Conservation (phyloP, 2,888 invertebrate species). For the Thymelicus sylvestris region DNA sequence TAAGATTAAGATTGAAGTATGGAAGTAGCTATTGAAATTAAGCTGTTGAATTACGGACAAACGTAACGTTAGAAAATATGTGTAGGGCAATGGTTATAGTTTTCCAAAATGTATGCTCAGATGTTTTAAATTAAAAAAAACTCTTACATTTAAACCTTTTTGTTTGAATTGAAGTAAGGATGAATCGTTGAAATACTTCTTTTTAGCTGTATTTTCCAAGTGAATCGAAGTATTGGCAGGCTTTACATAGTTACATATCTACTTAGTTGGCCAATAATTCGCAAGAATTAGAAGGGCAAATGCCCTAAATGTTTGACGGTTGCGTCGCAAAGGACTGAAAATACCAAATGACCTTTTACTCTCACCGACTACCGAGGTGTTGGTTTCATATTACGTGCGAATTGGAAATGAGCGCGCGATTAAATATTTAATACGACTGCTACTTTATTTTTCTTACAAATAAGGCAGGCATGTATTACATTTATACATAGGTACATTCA, state of each 20-base stretch:
- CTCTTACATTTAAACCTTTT: too few relatives aligned
- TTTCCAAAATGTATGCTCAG: too few relatives aligned
- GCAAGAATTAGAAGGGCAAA: constrained; percentile 9
- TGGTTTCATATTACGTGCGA: not conserved
- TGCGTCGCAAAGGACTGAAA: not conserved
- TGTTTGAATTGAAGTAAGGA: too few relatives aligned
- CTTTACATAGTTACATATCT: not conserved
- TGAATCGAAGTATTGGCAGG: not conserved
- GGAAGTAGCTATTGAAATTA: too few relatives aligned
- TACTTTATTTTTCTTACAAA: not conserved
- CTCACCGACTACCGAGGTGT: not conserved
- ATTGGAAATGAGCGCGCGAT: not conserved
- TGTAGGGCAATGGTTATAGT: too few relatives aligned
- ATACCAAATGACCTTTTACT: constrained; percentile 16
- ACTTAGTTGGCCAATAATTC: constrained; percentile 5
- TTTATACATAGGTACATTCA: not conserved
- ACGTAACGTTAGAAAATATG: too few relatives aligned
- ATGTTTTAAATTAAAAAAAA: too few relatives aligned
- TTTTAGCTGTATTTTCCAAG: not conserved
- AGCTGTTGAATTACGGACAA: too few relatives aligned
- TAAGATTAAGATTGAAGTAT: too few relatives aligned
- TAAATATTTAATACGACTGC: not conserved
- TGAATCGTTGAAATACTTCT: too few relatives aligned
- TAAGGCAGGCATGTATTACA: not conserved
- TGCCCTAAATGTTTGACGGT: constrained; percentile 14